Conservation (phyloP, 2,797 vertebrate genomes). For the Harpagifer antarcticus region DNA sequence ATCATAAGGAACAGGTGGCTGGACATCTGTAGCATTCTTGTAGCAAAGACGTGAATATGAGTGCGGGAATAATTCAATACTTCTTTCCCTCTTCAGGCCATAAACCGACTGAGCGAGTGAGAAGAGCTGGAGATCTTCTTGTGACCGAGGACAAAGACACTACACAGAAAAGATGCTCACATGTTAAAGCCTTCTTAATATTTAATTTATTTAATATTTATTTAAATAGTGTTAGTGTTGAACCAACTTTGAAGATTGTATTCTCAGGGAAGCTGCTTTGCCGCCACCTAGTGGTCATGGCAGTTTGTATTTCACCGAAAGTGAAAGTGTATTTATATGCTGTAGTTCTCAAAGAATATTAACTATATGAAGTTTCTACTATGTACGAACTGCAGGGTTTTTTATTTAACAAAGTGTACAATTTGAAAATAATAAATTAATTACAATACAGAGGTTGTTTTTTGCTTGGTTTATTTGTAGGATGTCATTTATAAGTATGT, state of each 20-base stretch:
- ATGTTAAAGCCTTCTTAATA: constrained; percentile 57
- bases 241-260: constrained; percentile 32
- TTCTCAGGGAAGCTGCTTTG: constrained; percentile 65
- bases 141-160: constrained; percentile 72
- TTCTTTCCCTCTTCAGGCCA: constrained; percentile 52
- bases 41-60: not conserved
- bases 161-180: constrained; percentile 62
- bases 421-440: constrained; percentile 42
- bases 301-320: constrained; percentile 35
- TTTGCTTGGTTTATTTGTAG: constrained; percentile 26
- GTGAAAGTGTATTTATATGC: constrained; percentile 57
- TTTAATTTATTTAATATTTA: constrained; percentile 81
- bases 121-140: not conserved
- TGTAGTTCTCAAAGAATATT: constrained; percentile 71
- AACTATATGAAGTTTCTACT: constrained; percentile 57
- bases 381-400: constrained; percentile 64
- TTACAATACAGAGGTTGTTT: not conserved
- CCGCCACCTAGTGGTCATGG: constrained; percentile 65
- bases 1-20: not conserved
- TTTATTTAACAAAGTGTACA: constrained; percentile 31
- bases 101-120: constrained; percentile 31
- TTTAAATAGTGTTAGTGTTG: constrained; percentile 26
- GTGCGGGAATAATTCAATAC: not conserved
- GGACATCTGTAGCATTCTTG: not conserved
- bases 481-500: not conserved